Evolutionary conservation across 2,113 vertebrate genomes (phyloP), one percentile per base, ranked within the genome.

Genomic region (Onychostruthus taczanowskii): DNA sequence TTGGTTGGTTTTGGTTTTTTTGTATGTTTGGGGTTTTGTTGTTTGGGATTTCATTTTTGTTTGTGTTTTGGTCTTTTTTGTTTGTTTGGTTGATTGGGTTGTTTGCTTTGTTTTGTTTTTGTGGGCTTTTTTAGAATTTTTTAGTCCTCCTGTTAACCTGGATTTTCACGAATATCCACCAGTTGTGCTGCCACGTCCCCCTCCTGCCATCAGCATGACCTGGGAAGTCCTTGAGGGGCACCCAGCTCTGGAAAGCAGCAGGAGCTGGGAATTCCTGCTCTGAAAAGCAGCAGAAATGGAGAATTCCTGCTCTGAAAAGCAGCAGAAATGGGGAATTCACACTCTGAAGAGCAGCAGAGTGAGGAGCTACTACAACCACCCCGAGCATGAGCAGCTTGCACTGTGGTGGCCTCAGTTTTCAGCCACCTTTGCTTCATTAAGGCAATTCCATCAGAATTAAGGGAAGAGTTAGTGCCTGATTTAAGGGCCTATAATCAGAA

Each of bases 401-500:
- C 33, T 18, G 73, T 19, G 43, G 13, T 20, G 37, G 24, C 8
- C 46, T 44, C 30, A 16, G 15, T 9, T 83, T 49, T 30, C 72
- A 84, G 72, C 33, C 43, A 53, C 67, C n/a, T 86, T 63, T 59
- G 19, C 75, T 79, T 79, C 28, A 31, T 50, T n/a, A 41, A 67
- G 50, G 46, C 53, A 55, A 43, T 73, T 30, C 58, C 52, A 68
- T 16, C 49, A 30, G 62, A 74, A 87, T 75, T 90, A 56, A 76
- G 74, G 75, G 6, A 67, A 63, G 91, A 91, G n/a, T 64, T 63
- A 79, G 62, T 72, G 35, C 47, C 23, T 93, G 33, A 31, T 90
- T 73, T 41, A 52, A 74, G 79, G 41, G 7, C 68, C 41, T 15
- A 0, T 93, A 93, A 96, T 94, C 76, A 92, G 30, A 95, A 97